Base-by-base conservation (phyloP, 1,140 invertebrate genomes). In the Pseudomyrmex cubaensis region DNA sequence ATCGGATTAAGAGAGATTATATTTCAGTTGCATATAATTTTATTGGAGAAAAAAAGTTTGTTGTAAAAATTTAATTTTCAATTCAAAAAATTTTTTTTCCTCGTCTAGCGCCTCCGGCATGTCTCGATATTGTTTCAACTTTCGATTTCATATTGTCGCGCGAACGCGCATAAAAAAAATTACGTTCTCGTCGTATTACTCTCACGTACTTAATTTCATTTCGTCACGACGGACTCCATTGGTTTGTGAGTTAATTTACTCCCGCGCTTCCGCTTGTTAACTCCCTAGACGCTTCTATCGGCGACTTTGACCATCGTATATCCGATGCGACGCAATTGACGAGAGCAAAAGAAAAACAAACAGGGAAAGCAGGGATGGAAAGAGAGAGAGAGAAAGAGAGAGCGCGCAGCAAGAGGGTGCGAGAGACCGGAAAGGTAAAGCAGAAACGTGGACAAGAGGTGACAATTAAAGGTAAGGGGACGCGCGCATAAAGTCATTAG, bases 391-490 rank as follows among this genome's bases (percentile, higher is more conserved):
- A 64, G 35, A 50, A 54, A 75, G 75, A 20, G 17, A 67, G 75
- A 64, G 35, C 12, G 25, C 35, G 13, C 35, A 22, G 64, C 1
- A 13, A 52, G 10, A 20, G 50, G 25, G 44, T 10, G 69, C 20
- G 64, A 59, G 44, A 63, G 75, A 77, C 35, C 52, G 72, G 67
- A 77, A 61, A 50, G 84, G 77, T 57, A 59, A 56, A 64, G 69
- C 52, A 63, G 80, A 3, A 48, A 52, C 69, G 66, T 48, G 67
- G 61, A 67, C 80, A 85, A 87, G 85, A 86, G 85, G 80, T 87
- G 85, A 87, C 86, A 87, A 87, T 87, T 87, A 87, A 86, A 87
- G 85, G 85, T 86, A 86, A 87, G 86, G 61, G 86, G 80, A 86
- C 73, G 85, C 64, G 78, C 86, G 86, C 86, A 85, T 87, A 86